Evolutionary conservation across 2,888 invertebrate genomes (phyloP).

Genomic region (Synergus umbraculus): DNA sequence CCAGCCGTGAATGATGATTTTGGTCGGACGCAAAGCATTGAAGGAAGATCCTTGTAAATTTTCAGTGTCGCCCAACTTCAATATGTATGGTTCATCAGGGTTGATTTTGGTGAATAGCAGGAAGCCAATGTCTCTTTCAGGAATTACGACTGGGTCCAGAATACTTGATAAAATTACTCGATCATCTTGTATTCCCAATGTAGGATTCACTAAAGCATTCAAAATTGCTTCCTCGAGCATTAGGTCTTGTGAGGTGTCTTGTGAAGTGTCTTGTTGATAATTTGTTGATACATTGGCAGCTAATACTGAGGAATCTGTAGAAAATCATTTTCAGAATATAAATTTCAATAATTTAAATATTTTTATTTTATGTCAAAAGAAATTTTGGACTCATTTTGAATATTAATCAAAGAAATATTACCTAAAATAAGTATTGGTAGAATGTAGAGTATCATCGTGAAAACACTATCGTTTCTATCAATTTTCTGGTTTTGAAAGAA

Average conservation of each 20-base stretch:
- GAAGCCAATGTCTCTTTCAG: conserved; percentile 61
- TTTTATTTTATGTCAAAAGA: too few relatives aligned
- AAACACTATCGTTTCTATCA: neutral
- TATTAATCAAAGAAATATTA: conserved; percentile 19
- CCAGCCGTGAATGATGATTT: conserved; percentile 79
- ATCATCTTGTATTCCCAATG: conserved; percentile 45
- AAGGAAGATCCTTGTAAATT: conserved; percentile 60
- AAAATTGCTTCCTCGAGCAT: conserved; percentile 52
- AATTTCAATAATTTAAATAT: conserved; percentile 43
- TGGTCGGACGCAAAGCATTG: conserved; percentile 60
- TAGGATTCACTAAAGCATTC: conserved; percentile 53
- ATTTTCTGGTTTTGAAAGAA: neutral
- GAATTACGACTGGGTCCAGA: conserved; percentile 31
- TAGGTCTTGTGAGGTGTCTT: conserved; percentile 49
- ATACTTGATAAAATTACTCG: conserved; percentile 24
- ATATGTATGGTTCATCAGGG: conserved; percentile 51
- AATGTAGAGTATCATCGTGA: neutral
- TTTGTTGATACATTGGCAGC: conserved; percentile 13
- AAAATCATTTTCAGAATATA: neutral
- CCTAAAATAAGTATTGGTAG: neutral
- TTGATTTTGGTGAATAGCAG: conserved; percentile 66
- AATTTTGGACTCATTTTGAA: neutral
- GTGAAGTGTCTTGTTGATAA: conserved; percentile 44
- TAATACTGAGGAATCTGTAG: neutral
- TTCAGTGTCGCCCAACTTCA: conserved; percentile 55